phyloP scores from a whole-genome alignment of 2,113 vertebrate species.

The Lepisosteus osseus region DNA sequence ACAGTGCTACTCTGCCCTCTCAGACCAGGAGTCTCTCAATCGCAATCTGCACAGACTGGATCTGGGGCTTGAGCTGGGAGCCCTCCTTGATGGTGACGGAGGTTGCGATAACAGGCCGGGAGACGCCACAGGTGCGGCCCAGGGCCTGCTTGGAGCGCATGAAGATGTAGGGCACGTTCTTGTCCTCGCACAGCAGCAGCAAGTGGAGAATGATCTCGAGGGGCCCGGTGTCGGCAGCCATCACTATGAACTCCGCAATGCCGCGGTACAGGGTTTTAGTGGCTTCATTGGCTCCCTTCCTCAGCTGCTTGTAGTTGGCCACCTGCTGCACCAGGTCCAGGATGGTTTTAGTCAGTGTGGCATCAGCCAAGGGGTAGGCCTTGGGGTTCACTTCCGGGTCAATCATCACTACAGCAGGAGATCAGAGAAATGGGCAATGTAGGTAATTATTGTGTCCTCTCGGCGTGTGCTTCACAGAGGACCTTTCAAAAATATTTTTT shows the following conservation, averaged over 20 bases:
- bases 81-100: conserved; percentile 96
- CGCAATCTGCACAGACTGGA: conserved; percentile 90
- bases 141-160: conserved; percentile 96
- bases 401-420: conserved; percentile 67
- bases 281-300: conserved; percentile 96
- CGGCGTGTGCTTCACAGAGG: conserved; percentile 77
- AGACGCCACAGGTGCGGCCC: conserved; percentile 89
- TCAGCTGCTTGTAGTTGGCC: conserved; percentile 92
- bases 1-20: conserved; percentile 22
- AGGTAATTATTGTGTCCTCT: conserved; percentile 47
- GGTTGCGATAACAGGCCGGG: conserved; percentile 89
- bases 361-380: conserved; percentile 93
- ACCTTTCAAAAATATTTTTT: conserved; percentile 15
- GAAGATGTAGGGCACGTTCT: conserved; percentile 94
- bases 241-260: conserved; percentile 94
- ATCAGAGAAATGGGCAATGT: background rate
- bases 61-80: conserved; percentile 94
- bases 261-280: conserved; percentile 96
- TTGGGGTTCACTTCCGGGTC: conserved; percentile 96
- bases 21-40: conserved; percentile 94
- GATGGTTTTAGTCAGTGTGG: conserved; percentile 91
- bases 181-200: conserved; percentile 91
- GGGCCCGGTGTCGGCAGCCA: conserved; percentile 93
- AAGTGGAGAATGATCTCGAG: conserved; percentile 96
- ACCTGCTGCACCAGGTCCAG: conserved; percentile 94